Conservation (phyloP, 2,888 invertebrate species). For the Parnassius glacialis region DNA sequence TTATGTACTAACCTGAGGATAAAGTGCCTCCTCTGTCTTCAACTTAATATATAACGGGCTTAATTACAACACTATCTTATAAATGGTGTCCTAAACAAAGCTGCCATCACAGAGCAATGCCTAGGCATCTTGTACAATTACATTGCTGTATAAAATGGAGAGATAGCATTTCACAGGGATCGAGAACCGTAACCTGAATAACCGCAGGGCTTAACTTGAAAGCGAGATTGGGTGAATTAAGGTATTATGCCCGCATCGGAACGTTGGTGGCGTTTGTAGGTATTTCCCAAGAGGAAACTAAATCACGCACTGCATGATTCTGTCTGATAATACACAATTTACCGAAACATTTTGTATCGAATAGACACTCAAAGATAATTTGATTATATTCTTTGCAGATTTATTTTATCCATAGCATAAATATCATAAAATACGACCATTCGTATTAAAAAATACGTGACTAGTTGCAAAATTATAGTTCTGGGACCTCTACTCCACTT, state of each 20-base stretch:
- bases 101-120: slow-evolving; percentile 14
- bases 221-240: slow-evolving; percentile 71
- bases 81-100: slow-evolving; percentile 21
- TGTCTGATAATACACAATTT: slow-evolving; percentile 40
- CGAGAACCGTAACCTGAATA: slow-evolving; percentile 36
- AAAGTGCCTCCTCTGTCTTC: slow-evolving; percentile 20
- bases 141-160: slow-evolving; percentile 20
- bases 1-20: slow-evolving; percentile 13
- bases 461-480: too few species aligned
- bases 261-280: slow-evolving; percentile 50
- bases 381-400: neutral
- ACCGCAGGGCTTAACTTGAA: slow-evolving; percentile 52
- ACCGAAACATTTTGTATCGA: slow-evolving; percentile 8
- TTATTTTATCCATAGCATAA: neutral
- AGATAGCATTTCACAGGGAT: slow-evolving; percentile 34
- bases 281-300: slow-evolving; percentile 72
- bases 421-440: too few species aligned
- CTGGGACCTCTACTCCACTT: too few species aligned
- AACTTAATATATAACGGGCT: slow-evolving; percentile 23
- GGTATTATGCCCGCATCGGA: slow-evolving; percentile 64
- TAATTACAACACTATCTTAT: slow-evolving; percentile 23
- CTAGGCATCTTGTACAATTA: slow-evolving; percentile 19
- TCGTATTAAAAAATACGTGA: too few species aligned
- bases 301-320: slow-evolving; percentile 71
- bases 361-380: neutral